Conservation (phyloP, 2,797 vertebrate genomes). For the Catamblyrhynchus diadema region DNA sequence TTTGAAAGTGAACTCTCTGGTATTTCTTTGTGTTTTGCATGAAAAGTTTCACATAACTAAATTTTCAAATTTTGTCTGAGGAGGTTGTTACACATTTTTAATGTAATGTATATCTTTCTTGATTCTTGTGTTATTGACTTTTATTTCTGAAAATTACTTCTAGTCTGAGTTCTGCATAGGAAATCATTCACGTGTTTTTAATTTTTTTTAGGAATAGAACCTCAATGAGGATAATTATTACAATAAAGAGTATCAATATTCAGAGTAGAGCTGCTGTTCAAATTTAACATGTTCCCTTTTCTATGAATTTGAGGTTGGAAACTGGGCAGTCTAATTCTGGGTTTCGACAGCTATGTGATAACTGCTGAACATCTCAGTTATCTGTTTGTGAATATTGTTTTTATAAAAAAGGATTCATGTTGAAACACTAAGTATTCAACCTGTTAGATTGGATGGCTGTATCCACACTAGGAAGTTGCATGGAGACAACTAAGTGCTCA, state of each 20-base stretch:
- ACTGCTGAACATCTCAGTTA: not conserved
- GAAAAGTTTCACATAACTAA: not conserved
- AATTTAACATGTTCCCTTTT: not conserved
- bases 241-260: not conserved
- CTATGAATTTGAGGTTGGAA: not conserved
- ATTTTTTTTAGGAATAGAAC: not conserved
- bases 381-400: not conserved
- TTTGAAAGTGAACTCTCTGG: not conserved
- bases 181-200: not conserved
- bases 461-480: not conserved
- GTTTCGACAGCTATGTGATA: not conserved
- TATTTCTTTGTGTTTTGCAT: not conserved
- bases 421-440: not conserved
- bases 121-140: not conserved
- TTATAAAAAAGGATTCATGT: not conserved
- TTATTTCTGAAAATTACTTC: not conserved
- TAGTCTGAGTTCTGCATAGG: not conserved
- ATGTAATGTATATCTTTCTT: not conserved
- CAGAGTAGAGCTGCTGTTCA: not conserved
- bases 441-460: not conserved
- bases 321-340: not conserved
- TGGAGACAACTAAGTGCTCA: not conserved
- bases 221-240: not conserved
- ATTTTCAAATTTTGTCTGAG: not conserved
- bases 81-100: not conserved